Conservation (phyloP, 2,888 invertebrate genomes). For the Eupithecia abbreviata region DNA sequence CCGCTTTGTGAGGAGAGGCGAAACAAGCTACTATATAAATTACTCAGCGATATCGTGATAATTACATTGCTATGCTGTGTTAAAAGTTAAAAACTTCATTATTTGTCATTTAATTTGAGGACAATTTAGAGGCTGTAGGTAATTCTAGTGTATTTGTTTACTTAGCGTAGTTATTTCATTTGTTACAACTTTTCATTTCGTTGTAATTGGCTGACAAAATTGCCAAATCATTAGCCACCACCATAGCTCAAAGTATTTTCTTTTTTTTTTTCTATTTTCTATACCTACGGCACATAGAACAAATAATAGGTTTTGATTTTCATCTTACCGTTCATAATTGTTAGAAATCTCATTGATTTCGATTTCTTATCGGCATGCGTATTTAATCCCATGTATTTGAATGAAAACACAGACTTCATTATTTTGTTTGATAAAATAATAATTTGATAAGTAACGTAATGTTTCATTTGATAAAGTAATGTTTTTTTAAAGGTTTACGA, state of each 20-base stretch:
- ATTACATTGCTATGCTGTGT: neutral
- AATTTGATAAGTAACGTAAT: neutral
- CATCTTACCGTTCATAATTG: neutral
- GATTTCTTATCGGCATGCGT: conserved; percentile 28
- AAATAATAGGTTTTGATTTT: neutral
- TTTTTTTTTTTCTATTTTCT: neutral
- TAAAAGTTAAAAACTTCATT: neutral
- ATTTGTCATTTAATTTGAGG: neutral
- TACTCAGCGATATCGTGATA: neutral
- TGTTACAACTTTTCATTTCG: neutral
- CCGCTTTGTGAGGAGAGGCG: neutral
- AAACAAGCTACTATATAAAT: neutral
- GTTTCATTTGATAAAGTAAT: neutral
- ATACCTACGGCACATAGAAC: neutral
- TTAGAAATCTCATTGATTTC: neutral
- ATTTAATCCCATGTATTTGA: conserved; percentile 16
- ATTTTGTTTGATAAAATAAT: conserved; percentile 4
- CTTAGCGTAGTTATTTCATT: neutral
- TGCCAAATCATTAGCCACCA: neutral
- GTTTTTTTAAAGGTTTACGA: neutral
- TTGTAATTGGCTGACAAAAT: neutral
- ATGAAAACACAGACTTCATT: conserved; percentile 1
- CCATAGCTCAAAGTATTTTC: neutral
- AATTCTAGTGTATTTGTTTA: neutral
- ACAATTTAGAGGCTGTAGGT: neutral